Percentiles rank a stretch among this genome's conserved stretches.
phyloP scores from a whole-genome alignment of 1,140 invertebrate species.

The Protaetia brevitarsis region DNA sequence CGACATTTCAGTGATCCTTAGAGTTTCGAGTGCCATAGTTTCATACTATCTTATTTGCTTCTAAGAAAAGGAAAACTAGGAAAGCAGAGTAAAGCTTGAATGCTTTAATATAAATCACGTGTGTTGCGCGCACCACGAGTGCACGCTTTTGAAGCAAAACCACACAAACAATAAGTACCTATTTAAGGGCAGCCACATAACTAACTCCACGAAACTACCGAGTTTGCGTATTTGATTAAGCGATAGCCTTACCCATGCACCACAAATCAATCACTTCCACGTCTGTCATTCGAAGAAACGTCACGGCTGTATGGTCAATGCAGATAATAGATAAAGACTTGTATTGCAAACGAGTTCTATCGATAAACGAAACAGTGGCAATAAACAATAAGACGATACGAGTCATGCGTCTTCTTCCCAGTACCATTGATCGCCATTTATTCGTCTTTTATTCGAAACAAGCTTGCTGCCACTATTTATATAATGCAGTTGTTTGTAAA shows the following conservation, averaged over 20 bases:
- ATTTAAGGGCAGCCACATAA: conserved; percentile 5
- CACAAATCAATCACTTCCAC: conserved; percentile 14
- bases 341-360: conserved; percentile 18
- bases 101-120: background rate
- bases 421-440: conserved; percentile 1
- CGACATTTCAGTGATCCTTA: too few species aligned
- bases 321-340: conserved; percentile 11
- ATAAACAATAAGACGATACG: conserved; percentile 4
- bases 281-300: conserved; percentile 5
- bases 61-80: too few species aligned
- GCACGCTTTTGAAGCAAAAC: background rate
- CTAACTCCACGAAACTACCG: conserved; percentile 4
- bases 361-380: conserved; percentile 13
- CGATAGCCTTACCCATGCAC: conserved; percentile 13
- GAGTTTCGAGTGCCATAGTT: too few species aligned
- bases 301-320: conserved; percentile 4
- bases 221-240: conserved; percentile 16
- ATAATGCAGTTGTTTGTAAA: background rate
- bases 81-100: background rate
- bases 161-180: conserved; percentile 1
- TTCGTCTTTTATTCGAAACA: conserved; percentile 11
- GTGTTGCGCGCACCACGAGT: background rate
- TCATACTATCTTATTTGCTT: too few species aligned
- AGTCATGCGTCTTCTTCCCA: conserved; percentile 5
- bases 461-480: background rate